These are phyloP conservation scores for Lophius piscatorius DNA, from an alignment of 2,113 vertebrate genomes.

Conservation along the genomic window DNA sequence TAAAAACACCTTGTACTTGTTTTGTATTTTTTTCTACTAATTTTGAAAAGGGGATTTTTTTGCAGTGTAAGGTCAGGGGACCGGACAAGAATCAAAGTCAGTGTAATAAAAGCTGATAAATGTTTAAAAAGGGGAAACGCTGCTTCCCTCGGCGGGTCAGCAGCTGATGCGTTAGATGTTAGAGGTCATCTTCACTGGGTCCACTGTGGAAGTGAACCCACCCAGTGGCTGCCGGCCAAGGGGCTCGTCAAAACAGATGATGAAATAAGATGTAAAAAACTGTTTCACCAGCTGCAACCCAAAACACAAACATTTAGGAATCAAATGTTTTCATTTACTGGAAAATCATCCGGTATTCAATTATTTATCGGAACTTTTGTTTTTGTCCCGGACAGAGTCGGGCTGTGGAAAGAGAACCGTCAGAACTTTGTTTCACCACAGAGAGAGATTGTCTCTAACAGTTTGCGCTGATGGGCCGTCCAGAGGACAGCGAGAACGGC, in stretches of 20 bases:
- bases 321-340: background rate
- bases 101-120: no score
- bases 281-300: background rate
- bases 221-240: constrained; percentile 4
- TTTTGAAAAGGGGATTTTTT: no score
- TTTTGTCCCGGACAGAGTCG: constrained; percentile 10
- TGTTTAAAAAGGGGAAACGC: no score
- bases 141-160: no score
- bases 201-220: background rate
- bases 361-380: constrained; percentile 7
- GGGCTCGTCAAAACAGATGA: background rate
- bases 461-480: no score
- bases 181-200: constrained; percentile 8
- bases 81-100: no score
- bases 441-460: no score
- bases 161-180: background rate
- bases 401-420: constrained; percentile 13
- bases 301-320: constrained; percentile 2
- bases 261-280: background rate
- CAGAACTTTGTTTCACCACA: no score
- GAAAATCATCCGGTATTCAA: background rate
- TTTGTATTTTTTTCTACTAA: no score
- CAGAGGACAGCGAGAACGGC: constrained; percentile 35
- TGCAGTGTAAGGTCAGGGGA: no score
- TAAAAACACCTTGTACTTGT: no score